phyloP scores from a whole-genome alignment of 2,113 vertebrate species.

The Lasiurus cinereus region DNA sequence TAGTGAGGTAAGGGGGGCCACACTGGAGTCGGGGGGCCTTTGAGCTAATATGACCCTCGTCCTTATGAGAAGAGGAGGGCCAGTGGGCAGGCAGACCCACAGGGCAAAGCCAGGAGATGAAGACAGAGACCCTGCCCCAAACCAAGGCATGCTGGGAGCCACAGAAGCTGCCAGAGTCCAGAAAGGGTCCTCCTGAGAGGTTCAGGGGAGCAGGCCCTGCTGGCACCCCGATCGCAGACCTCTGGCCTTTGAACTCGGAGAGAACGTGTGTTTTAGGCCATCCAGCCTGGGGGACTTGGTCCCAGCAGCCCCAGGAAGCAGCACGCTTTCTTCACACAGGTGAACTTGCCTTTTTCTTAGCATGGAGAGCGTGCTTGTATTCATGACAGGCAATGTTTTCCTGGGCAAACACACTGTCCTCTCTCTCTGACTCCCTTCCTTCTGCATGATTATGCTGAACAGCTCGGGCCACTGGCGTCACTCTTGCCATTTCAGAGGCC shows the following conservation, averaged over 20 bases:
- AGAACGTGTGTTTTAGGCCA: neutral
- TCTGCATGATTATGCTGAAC: neutral
- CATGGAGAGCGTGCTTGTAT: neutral
- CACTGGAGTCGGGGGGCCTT: neutral
- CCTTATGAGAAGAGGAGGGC: neutral
- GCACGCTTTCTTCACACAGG: neutral
- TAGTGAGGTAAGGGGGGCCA: neutral
- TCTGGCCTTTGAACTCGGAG: neutral
- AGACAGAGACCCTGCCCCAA: neutral
- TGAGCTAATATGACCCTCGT: rapidly evolving
- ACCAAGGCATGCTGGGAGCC: neutral
- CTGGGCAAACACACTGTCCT: neutral
- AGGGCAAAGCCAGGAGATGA: rapidly evolving
- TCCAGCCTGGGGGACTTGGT: rapidly evolving
- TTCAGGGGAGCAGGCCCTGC: neutral
- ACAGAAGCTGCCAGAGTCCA: neutral
- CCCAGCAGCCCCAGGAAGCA: neutral
- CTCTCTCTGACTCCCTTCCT: neutral
- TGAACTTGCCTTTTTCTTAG: neutral
- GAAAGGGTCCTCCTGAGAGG: neutral
- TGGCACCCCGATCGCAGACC: neutral
- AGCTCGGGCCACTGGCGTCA: neutral
- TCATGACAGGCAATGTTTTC: neutral
- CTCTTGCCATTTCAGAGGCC: rapidly evolving
- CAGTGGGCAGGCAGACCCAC: rapidly evolving